phyloP scores from a whole-genome alignment of 2,888 invertebrate species.

The Amiota minor region DNA sequence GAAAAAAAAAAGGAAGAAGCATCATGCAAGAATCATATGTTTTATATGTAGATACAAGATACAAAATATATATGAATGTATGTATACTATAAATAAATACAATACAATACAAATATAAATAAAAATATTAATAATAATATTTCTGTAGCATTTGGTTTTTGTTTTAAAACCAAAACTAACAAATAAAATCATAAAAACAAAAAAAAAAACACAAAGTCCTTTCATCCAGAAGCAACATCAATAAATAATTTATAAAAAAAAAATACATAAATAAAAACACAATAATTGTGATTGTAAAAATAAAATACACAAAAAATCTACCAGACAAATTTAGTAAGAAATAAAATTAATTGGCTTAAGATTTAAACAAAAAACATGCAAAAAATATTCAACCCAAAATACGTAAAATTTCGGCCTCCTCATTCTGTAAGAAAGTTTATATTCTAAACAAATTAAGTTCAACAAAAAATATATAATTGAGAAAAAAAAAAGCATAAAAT shows the following conservation, averaged over 20 bases:
- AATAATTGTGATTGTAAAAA: slow-evolving; percentile 42
- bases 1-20: too few relatives aligned
- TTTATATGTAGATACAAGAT: slow-evolving; percentile 61
- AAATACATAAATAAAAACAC: slow-evolving; percentile 31
- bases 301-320: not conserved
- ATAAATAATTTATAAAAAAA: not conserved
- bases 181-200: too few relatives aligned
- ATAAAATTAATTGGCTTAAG: too few relatives aligned
- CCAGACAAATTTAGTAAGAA: not conserved
- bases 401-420: slow-evolving; percentile 65
- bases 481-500: slow-evolving; percentile 52
- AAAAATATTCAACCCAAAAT: slow-evolving; percentile 39
- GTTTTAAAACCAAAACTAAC: slow-evolving; percentile 29
- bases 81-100: slow-evolving; percentile 29
- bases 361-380: slow-evolving; percentile 27
- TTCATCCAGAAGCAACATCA: not conserved
- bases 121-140: not conserved
- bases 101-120: slow-evolving; percentile 1
- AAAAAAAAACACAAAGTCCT: not conserved
- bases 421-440: slow-evolving; percentile 71
- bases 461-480: slow-evolving; percentile 42
- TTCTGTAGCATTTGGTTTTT: slow-evolving; percentile 3
- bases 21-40: slow-evolving; percentile 56
- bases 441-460: slow-evolving; percentile 54
- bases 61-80: slow-evolving; percentile 5